Conservation (phyloP, 2,797 vertebrate species). For the Otus scops region DNA sequence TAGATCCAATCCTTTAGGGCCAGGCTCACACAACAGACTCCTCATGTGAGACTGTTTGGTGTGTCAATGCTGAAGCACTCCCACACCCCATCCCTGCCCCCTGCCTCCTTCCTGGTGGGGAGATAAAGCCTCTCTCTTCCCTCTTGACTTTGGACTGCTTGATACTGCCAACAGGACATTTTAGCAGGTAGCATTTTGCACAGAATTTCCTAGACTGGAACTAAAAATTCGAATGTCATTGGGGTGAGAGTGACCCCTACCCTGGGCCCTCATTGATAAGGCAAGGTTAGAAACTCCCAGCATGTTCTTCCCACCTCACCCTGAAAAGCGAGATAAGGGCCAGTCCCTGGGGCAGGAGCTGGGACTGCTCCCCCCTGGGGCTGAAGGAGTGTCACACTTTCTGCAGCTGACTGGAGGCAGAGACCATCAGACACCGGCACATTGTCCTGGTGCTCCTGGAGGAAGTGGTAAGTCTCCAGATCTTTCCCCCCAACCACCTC, state of each 20-base stretch:
- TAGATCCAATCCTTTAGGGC: neutral
- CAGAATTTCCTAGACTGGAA: neutral
- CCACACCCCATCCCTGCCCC: rapidly evolving
- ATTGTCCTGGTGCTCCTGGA: rapidly evolving
- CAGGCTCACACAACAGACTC: neutral
- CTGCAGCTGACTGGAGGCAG: neutral
- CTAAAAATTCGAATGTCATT: neutral
- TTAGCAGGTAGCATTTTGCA: neutral
- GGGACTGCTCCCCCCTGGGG: rapidly evolving
- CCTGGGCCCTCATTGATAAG: neutral
- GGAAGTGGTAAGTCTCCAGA: neutral
- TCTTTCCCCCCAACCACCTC: neutral
- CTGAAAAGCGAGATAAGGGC: neutral
- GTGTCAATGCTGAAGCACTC: neutral
- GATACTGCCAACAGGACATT: neutral
- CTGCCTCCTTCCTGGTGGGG: neutral
- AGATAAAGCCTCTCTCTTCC: neutral
- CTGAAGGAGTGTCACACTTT: neutral
- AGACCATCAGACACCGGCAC: neutral
- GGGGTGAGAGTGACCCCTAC: neutral
- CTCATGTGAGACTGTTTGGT: neutral
- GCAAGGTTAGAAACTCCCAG: neutral
- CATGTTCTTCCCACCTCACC: neutral
- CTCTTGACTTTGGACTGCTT: neutral
- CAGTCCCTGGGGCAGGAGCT: neutral